Evolutionary conservation across 2,113 vertebrate genomes (phyloP).

Genomic region (Hydrolagus affinis): DNA sequence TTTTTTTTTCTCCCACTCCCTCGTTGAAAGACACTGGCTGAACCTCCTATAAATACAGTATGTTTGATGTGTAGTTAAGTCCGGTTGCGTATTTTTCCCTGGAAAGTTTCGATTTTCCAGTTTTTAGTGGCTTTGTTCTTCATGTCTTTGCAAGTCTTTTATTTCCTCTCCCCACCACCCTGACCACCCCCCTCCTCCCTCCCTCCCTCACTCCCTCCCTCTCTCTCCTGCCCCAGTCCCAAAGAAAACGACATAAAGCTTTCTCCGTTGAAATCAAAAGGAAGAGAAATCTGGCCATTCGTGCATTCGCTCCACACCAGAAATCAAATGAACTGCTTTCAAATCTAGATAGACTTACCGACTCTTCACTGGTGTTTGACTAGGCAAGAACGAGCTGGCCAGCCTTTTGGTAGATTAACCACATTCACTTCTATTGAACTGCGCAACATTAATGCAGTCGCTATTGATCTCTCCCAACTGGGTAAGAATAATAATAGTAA

Average conservation of each 20-base stretch:
- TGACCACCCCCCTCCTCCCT: no score
- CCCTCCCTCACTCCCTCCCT: no score
- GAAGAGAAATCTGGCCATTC: background rate
- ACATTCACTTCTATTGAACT: background rate
- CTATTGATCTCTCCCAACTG: background rate
- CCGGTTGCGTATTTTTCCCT: background rate
- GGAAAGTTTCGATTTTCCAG: background rate
- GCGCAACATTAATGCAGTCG: background rate
- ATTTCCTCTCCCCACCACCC: no score
- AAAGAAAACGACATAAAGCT: background rate
- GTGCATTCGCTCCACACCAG: background rate
- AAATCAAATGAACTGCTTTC: background rate
- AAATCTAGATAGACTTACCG: background rate
- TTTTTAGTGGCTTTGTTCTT: background rate
- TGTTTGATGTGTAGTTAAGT: background rate
- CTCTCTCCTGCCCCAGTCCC: background rate
- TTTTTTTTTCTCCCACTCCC: background rate
- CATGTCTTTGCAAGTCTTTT: background rate
- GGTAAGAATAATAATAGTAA: no score
- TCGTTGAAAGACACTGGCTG: background rate
- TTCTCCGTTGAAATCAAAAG: background rate
- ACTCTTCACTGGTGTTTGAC: background rate
- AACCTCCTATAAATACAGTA: background rate
- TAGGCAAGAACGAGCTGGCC: background rate
- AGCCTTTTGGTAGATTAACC: background rate